Percentiles rank a stretch among this genome's conserved stretches.
Conservation (phyloP, 2,888 invertebrate genomes). For the Neoascia interrupta region DNA sequence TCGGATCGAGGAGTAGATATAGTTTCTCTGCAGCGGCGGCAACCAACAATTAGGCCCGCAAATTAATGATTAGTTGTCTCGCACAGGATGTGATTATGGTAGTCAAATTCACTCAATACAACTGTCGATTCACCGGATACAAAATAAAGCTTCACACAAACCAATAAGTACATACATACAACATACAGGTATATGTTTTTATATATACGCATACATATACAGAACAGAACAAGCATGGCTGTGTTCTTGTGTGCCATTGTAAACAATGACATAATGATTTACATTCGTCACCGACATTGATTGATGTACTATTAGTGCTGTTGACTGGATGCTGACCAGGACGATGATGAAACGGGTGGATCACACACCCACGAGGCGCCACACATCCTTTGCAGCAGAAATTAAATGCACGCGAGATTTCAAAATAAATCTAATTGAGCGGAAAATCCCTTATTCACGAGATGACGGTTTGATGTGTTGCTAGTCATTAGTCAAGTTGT, state of each 20-base stretch:
- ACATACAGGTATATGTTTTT: constrained; percentile 9
- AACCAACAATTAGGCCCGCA: constrained; percentile 32
- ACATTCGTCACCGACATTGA: constrained; percentile 64
- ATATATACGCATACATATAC: background rate
- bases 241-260: constrained; percentile 46
- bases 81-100: constrained; percentile 66
- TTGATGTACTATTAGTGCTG: constrained; percentile 59
- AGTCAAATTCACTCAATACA: constrained; percentile 63
- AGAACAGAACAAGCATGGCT: background rate
- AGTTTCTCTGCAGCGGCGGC: too few relatives aligned
- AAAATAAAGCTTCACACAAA: constrained; percentile 24
- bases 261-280: constrained; percentile 66
- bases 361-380: background rate
- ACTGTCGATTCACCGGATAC: constrained; percentile 58
- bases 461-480: constrained; percentile 58
- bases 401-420: constrained; percentile 53
- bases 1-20: too few relatives aligned
- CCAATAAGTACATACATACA: too few relatives aligned
- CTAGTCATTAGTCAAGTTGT: constrained; percentile 58
- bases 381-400: constrained; percentile 1
- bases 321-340: constrained; percentile 48
- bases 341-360: background rate
- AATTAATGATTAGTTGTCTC: constrained; percentile 67
- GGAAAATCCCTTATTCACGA: constrained; percentile 54
- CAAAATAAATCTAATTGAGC: constrained; percentile 65